Percentiles rank a stretch among this genome's conserved stretches.
Evolutionary conservation across 2,888 invertebrate species (phyloP).

Genomic region (Aleiodes leptofemur): DNA sequence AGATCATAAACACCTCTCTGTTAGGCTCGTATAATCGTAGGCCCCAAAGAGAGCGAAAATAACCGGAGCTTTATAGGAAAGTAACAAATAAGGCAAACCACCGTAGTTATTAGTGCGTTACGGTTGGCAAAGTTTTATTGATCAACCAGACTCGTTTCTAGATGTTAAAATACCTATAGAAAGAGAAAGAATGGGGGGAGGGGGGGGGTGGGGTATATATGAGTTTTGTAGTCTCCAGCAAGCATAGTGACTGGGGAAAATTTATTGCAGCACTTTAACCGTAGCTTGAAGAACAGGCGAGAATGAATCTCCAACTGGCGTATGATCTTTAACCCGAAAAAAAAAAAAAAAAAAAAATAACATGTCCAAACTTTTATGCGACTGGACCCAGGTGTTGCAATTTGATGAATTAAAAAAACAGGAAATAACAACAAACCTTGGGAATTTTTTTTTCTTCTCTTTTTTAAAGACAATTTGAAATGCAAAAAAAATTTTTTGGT

Average conservation of each 20-base stretch:
- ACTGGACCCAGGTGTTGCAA: neutral
- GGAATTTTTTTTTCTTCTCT: too few relatives aligned
- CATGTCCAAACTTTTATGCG: slow-evolving; percentile 14
- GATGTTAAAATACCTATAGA: slow-evolving; percentile 17
- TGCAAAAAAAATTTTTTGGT: slow-evolving; percentile 1
- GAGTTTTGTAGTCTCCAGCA: slow-evolving; percentile 26
- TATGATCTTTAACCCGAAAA: slow-evolving; percentile 12
- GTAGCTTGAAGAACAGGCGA: slow-evolving; percentile 20
- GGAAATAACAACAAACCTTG: neutral
- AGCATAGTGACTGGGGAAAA: slow-evolving; percentile 34
- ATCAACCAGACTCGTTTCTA: slow-evolving; percentile 34
- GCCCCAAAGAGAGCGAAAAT: slow-evolving; percentile 15
- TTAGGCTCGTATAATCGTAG: slow-evolving; percentile 38
- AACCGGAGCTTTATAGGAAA: slow-evolving; percentile 23
- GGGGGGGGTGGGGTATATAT: neutral
- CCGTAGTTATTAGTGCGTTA: slow-evolving; percentile 49
- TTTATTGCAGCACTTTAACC: slow-evolving; percentile 36
- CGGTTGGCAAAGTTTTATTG: slow-evolving; percentile 44
- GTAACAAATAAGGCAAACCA: slow-evolving; percentile 61
- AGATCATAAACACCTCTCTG: slow-evolving; percentile 34
- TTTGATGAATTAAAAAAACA: slow-evolving; percentile 1
- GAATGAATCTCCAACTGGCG: slow-evolving; percentile 37
- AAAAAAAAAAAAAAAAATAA: neutral
- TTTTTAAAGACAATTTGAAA: neutral
- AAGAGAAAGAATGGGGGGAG: neutral